Percentiles rank a stretch among this genome's conserved stretches.
Evolutionary conservation across 2,888 invertebrate species (phyloP).

Genomic region (Andrena bicolor): DNA sequence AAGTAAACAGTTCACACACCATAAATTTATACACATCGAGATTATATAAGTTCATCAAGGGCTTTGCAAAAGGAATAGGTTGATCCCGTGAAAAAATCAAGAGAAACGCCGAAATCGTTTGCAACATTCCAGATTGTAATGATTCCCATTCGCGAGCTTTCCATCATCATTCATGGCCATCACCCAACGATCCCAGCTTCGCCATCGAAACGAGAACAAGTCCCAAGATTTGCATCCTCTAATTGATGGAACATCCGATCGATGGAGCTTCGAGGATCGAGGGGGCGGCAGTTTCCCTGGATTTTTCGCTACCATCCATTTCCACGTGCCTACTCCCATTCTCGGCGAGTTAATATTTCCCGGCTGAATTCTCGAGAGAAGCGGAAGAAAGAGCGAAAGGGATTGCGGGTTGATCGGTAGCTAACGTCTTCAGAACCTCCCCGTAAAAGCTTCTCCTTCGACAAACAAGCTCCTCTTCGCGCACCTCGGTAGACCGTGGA

Average conservation of each 20-base stretch:
- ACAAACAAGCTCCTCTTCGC: conserved; percentile 8
- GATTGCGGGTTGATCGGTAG: neutral
- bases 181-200: conserved; percentile 1
- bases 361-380: no score
- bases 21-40: no score
- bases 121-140: no score
- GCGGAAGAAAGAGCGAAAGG: neutral
- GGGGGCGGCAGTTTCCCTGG: neutral
- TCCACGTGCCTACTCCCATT: no score
- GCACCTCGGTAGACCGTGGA: neutral
- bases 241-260: conserved; percentile 18
- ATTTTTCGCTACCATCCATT: neutral
- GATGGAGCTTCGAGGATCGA: neutral
- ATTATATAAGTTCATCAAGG: no score
- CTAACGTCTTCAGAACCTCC: conserved; percentile 7
- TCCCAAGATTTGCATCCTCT: conserved; percentile 25
- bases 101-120: no score
- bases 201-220: neutral
- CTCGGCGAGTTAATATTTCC: no score
- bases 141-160: neutral
- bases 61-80: no score
- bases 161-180: neutral
- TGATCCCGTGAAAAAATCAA: no score
- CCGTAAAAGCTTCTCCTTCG: neutral
- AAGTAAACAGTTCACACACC: no score